Base-by-base conservation (phyloP, 2,888 invertebrate genomes). In the Drosophila nigritarsus region DNA sequence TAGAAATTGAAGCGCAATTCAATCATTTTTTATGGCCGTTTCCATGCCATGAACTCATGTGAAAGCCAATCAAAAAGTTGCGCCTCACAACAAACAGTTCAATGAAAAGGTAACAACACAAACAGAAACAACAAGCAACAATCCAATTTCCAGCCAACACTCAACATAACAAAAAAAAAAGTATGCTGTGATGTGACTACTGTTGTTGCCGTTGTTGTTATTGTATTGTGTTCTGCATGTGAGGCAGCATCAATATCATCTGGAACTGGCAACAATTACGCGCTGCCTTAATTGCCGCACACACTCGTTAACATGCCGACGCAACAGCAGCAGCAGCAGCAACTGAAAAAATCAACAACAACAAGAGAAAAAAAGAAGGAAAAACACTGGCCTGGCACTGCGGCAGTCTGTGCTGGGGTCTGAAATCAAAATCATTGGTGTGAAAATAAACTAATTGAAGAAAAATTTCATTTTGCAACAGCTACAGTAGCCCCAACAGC, bases 361-460 rank as follows among this genome's bases (percentile, higher is more conserved):
- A 54, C 40, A 51, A 36, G 30, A 53, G 0, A 27, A 13, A 34
- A 68, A 55, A 64, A 76, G 40, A 32, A 9, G 32, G 32, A 9
- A 32, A 67, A 67, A 64, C 75, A 63, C 63, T 55, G 34, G 40
- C 55, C 53, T 61, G 49, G 30, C 29, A 13, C 27, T 6, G 49
- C 53, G 18, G 49, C 9, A 51, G 40, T 62, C 75, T 56, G 64
- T 65, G 69, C 73, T 70, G 71, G 75, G 74, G 53, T 55, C 64
- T 78, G 89, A 82, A 86, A 86, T 86, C 85, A 89, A 85, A 87
- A 85, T 81, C 87, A 89, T 87, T 85, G 83, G 87, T 80, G 89
- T 89, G 89, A 87, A 87, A 89, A 87, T 87, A 87, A 87, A 89
- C 87, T 87, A 89, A 87, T 89, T 87, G 89, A 89, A 87, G 87